These are phyloP conservation scores for Drymonia ruficornis DNA, from an alignment of 2,888 invertebrate genomes.

Conservation along the genomic window DNA sequence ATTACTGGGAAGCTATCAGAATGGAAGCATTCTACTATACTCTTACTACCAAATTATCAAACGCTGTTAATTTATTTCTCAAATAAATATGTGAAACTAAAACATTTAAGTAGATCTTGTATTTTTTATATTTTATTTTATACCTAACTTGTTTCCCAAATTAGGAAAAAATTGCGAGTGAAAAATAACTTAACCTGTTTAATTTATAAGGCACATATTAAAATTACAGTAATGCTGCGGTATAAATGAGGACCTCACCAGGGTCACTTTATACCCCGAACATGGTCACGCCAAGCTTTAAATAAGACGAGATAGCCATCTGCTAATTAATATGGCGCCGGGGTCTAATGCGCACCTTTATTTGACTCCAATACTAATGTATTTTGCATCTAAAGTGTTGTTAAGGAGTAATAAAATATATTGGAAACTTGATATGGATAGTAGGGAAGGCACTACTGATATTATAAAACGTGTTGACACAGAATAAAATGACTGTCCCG, in stretches of 20 bases:
- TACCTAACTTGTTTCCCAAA: not conserved
- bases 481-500: no score
- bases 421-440: not conserved
- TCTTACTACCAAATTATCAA: no score
- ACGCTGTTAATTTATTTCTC: no score
- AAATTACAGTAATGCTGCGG: slow-evolving; percentile 12
- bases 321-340: slow-evolving; percentile 56
- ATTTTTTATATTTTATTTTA: not conserved
- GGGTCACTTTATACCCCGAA: slow-evolving; percentile 28
- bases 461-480: not conserved
- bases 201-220: not conserved
- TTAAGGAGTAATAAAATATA: slow-evolving; percentile 7
- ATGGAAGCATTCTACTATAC: no score
- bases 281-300: slow-evolving; percentile 39
- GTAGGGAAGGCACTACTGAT: not conserved
- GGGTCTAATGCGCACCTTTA: slow-evolving; percentile 41
- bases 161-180: no score
- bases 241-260: slow-evolving; percentile 28
- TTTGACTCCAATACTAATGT: slow-evolving; percentile 13
- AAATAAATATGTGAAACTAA: no score
- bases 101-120: no score
- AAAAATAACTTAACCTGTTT: slow-evolving; percentile 8
- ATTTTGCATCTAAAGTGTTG: slow-evolving; percentile 2
- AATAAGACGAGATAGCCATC: slow-evolving; percentile 49
- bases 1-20: no score